Conservation (phyloP, 2,797 vertebrate genomes). For the Tiaroga cobitis region DNA sequence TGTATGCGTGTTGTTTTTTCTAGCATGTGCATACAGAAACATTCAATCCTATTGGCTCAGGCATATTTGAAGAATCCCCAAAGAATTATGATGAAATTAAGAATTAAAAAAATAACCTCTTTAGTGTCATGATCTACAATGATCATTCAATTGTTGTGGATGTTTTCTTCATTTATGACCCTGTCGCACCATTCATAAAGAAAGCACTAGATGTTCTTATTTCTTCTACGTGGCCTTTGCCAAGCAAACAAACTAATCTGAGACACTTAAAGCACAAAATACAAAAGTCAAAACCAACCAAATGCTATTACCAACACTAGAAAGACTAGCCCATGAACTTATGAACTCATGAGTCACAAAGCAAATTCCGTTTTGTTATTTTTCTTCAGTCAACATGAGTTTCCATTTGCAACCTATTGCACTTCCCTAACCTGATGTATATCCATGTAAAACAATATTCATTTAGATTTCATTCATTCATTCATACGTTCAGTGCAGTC, state of each 20-base stretch:
- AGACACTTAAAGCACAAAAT: neutral
- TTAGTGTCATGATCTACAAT: too few relatives aligned
- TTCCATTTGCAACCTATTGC: neutral
- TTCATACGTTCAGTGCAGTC: neutral
- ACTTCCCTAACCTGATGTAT: neutral
- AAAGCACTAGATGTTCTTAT: neutral
- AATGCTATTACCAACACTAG: neutral
- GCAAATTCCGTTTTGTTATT: neutral
- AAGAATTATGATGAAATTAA: too few relatives aligned
- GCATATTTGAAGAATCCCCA: neutral
- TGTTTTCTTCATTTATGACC: neutral
- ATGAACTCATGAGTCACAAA: slow-evolving; percentile 10
- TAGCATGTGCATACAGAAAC: neutral
- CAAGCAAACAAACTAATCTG: neutral
- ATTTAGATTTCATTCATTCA: neutral
- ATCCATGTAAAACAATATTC: neutral
- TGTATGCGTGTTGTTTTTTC: neutral
- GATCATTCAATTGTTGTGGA: neutral
- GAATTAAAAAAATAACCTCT: too few relatives aligned
- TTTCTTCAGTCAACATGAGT: neutral
- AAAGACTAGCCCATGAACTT: slow-evolving; percentile 7
- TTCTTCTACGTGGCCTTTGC: neutral
- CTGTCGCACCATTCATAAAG: neutral
- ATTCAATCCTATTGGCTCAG: neutral
- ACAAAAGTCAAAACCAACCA: neutral